Evolutionary conservation across 2,888 invertebrate species (phyloP).

Genomic region (Aromia moschata): DNA sequence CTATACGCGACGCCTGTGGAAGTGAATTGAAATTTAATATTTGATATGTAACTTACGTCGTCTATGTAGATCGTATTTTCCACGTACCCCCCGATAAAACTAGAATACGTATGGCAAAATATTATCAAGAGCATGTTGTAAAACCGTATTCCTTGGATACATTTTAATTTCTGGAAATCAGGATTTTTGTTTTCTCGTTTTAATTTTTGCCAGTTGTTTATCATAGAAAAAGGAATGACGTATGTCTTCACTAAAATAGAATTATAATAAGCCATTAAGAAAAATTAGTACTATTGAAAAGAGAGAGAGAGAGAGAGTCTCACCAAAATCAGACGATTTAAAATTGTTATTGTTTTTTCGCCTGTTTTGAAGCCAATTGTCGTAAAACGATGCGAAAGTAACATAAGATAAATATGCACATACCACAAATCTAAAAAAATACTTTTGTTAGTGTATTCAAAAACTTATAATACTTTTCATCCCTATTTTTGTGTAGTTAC

Average conservation of each 20-base stretch:
- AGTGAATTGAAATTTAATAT: no score
- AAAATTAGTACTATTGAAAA: no score
- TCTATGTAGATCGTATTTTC: conserved; percentile 40
- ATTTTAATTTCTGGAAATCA: conserved; percentile 43
- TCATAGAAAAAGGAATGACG: conserved; percentile 39
- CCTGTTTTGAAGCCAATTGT: conserved; percentile 14
- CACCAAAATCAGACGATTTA: conserved; percentile 8
- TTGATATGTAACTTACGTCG: conserved; percentile 30
- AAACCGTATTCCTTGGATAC: conserved; percentile 46
- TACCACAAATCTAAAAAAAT: conserved; percentile 28
- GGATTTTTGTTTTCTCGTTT: conserved; percentile 22
- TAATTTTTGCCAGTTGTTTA: conserved; percentile 40
- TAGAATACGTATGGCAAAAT: conserved; percentile 42
- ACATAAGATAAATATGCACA: conserved; percentile 22
- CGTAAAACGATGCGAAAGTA: conserved; percentile 28
- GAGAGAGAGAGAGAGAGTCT: conserved; percentile 15
- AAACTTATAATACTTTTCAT: no score
- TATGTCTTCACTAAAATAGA: conserved; percentile 33
- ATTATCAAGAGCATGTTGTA: conserved; percentile 45
- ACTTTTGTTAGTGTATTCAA: no score
- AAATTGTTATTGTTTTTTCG: not conserved
- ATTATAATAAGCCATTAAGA: no score
- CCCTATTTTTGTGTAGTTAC: no score
- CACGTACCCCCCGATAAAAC: conserved; percentile 41
- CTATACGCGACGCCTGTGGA: no score